Percentiles rank a stretch among this genome's conserved stretches.
phyloP scores from a whole-genome alignment of 2,797 vertebrate species.

The Ataeniobius toweri region DNA sequence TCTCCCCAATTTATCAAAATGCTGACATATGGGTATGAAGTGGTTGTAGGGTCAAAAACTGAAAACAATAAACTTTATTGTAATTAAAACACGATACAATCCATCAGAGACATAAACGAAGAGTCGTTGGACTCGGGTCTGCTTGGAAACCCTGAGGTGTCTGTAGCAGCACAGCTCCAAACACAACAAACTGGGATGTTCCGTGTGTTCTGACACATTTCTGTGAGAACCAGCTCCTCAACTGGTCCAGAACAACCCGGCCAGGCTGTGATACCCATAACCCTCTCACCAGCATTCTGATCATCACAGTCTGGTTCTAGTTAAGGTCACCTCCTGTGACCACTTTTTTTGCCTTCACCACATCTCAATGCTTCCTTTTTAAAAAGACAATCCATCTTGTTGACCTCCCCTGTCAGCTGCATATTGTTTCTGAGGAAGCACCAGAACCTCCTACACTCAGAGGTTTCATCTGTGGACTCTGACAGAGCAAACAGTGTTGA shows the following conservation, averaged over 20 bases:
- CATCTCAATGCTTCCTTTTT: neutral
- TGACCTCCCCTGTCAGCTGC: neutral
- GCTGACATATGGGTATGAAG: neutral
- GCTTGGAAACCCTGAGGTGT: no score
- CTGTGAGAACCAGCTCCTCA: no score
- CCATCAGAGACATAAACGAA: neutral
- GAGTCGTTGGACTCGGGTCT: neutral
- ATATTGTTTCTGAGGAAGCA: neutral
- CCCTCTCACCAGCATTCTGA: neutral
- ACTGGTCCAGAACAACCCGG: no score
- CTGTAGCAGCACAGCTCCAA: no score
- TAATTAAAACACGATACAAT: neutral
- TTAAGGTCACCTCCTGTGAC: neutral
- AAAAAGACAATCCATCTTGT: neutral
- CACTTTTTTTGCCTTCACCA: neutral
- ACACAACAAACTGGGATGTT: no score
- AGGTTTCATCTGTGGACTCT: slow-evolving; percentile 13
- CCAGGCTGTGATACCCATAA: no score
- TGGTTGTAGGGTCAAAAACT: neutral
- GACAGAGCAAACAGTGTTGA: neutral
- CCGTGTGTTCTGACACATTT: no score
- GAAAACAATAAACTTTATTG: neutral
- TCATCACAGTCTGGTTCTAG: neutral
- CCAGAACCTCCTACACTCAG: neutral
- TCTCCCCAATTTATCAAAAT: neutral